A percentile compares a stretch with the other conserved stretches of the same genome.
These are phyloP conservation scores for Sympetrum striolatum DNA, from an alignment of 2,888 invertebrate species.

Conservation along the genomic window DNA sequence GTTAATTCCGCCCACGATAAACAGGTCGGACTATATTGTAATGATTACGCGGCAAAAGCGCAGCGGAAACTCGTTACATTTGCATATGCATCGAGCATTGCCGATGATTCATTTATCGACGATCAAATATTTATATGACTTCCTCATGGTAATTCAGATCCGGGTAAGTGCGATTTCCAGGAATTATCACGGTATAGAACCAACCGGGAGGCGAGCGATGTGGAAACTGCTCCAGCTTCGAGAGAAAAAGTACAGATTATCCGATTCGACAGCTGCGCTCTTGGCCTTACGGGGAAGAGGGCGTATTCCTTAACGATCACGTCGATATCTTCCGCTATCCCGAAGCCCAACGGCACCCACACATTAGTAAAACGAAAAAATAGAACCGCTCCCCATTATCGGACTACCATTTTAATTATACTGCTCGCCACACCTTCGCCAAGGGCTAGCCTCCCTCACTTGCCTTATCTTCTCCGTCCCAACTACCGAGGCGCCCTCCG, in stretches of 20 bases:
- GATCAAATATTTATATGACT: too few relatives aligned
- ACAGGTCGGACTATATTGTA: too few relatives aligned
- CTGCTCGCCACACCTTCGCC: constrained; percentile 34
- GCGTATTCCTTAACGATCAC: not conserved
- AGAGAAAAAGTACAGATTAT: not conserved
- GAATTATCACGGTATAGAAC: too few relatives aligned
- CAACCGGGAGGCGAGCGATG: too few relatives aligned
- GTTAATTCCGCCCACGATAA: too few relatives aligned
- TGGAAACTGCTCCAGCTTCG: not conserved
- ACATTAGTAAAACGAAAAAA: not conserved
- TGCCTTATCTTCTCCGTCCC: not conserved
- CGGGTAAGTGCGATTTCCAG: too few relatives aligned
- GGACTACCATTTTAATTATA: constrained; percentile 41
- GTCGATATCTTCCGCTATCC: not conserved
- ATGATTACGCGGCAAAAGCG: too few relatives aligned
- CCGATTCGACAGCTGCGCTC: constrained; percentile 16
- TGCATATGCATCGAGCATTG: too few relatives aligned
- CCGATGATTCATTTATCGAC: too few relatives aligned
- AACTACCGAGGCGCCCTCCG: not conserved
- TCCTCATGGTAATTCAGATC: too few relatives aligned
- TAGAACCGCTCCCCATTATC: constrained; percentile 9
- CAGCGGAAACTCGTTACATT: too few relatives aligned
- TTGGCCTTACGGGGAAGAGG: not conserved
- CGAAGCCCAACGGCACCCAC: constrained; percentile 25
- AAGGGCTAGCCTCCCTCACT: not conserved